A percentile compares a stretch with the other conserved stretches of the same genome.
phyloP scores from a whole-genome alignment of 2,888 invertebrate genomes.

The Dichetophora obliterata region DNA sequence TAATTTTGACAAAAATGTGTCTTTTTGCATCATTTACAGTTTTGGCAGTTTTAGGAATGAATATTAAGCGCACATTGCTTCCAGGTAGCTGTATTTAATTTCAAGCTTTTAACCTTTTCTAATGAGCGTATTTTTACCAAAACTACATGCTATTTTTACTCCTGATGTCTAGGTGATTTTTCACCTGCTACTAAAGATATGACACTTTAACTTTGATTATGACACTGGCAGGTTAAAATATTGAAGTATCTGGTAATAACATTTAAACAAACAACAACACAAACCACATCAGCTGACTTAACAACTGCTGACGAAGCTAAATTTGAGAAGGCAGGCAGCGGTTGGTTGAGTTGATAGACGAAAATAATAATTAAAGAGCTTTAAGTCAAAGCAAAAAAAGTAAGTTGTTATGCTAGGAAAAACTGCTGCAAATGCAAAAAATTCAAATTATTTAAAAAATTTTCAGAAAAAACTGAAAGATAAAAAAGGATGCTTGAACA shows the following conservation, averaged over 20 bases:
- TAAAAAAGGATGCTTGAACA: background rate
- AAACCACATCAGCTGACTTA: background rate
- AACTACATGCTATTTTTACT: background rate
- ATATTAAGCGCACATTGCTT: background rate
- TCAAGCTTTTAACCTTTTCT: background rate
- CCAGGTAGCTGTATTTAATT: background rate
- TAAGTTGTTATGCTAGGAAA: too few relatives aligned
- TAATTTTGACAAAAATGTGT: too few relatives aligned
- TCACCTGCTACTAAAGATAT: slow-evolving; percentile 12
- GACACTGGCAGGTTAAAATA: background rate
- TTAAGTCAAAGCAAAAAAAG: too few relatives aligned
- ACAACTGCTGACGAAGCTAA: background rate
- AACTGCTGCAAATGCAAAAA: too few relatives aligned
- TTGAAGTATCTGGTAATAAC: background rate
- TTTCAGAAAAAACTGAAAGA: background rate
- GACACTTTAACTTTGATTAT: background rate
- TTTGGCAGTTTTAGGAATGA: background rate
- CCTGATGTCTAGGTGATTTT: background rate
- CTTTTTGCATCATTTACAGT: too few relatives aligned
- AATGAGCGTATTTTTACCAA: background rate
- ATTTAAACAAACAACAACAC: background rate
- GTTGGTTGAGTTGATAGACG: background rate
- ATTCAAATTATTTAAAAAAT: background rate
- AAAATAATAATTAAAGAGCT: too few relatives aligned
- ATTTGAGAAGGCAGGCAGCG: background rate